phyloP scores from a whole-genome alignment of 2,797 vertebrate genomes.

The Steatocranus sp. region DNA sequence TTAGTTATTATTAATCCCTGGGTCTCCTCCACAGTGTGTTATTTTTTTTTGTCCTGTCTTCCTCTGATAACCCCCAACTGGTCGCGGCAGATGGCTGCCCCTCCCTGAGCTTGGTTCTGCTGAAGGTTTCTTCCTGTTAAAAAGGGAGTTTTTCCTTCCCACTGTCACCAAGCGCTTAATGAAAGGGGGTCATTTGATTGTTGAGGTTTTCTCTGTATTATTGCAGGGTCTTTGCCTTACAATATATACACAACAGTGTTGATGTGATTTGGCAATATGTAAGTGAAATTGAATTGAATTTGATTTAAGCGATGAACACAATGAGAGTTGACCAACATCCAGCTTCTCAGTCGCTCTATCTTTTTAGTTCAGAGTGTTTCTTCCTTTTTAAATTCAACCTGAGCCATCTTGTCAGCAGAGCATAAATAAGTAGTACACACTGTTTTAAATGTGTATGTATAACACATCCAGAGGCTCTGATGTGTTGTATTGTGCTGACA shows the following conservation, averaged over 20 bases:
- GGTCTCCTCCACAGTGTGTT: neutral
- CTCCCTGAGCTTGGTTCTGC: neutral
- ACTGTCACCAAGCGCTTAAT: neutral
- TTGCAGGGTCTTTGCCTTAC: neutral
- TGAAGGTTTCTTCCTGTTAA: neutral
- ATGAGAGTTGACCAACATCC: neutral
- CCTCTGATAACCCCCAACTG: neutral
- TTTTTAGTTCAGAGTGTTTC: neutral
- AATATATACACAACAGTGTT: neutral
- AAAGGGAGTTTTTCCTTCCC: neutral
- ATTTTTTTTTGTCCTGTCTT: neutral
- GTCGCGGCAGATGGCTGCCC: fast-evolving
- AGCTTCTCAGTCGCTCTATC: neutral
- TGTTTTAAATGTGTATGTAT: constrained; percentile 11
- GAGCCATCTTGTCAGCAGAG: constrained; percentile 36
- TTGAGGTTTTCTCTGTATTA: neutral
- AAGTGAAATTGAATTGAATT: neutral
- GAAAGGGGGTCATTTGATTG: neutral
- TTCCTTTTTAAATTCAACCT: constrained; percentile 10
- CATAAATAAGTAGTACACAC: constrained; percentile 29
- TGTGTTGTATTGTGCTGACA: constrained; percentile 22
- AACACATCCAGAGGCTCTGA: constrained; percentile 20
- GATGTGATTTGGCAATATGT: neutral
- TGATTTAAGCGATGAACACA: neutral
- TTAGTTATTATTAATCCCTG: neutral